A percentile compares a stretch with the other conserved stretches of the same genome.
Evolutionary conservation across 2,888 invertebrate genomes (phyloP).

Genomic region (Isotomurus palustris): DNA sequence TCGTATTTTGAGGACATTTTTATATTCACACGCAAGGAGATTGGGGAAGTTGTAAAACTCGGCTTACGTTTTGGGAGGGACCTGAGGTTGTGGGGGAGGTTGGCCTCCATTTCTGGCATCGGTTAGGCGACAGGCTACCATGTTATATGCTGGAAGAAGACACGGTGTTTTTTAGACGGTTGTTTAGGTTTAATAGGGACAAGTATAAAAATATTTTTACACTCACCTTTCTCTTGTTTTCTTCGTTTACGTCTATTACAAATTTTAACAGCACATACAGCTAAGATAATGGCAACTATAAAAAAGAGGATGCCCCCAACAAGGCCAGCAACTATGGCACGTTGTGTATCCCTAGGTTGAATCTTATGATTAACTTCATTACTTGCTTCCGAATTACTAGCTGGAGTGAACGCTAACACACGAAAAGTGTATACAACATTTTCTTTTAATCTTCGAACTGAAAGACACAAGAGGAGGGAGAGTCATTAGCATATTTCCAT

Average conservation of each 20-base stretch:
- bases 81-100: slow-evolving; percentile 71
- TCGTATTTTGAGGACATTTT: too few species aligned
- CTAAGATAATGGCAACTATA: slow-evolving; percentile 93
- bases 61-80: slow-evolving; percentile 89
- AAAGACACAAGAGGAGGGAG: not conserved
- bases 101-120: slow-evolving; percentile 82
- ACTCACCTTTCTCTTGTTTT: slow-evolving; percentile 92
- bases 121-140: slow-evolving; percentile 94
- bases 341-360: slow-evolving; percentile 86
- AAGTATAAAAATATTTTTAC: too few species aligned
- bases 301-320: slow-evolving; percentile 96
- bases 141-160: slow-evolving; percentile 84
- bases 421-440: slow-evolving; percentile 57
- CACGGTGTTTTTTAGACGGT: too few species aligned
- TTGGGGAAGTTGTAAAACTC: not conserved
- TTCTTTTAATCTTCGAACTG: slow-evolving; percentile 25
- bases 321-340: slow-evolving; percentile 93
- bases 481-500: slow-evolving; percentile 3
- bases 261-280: slow-evolving; percentile 95
- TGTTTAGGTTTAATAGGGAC: too few species aligned
- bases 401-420: slow-evolving; percentile 80
- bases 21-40: not conserved
- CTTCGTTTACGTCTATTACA: slow-evolving; percentile 94
- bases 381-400: slow-evolving; percentile 69
- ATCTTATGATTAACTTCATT: slow-evolving; percentile 84